Evolutionary conservation across 1,140 invertebrate species (phyloP).

Genomic region (Delia radicum): DNA sequence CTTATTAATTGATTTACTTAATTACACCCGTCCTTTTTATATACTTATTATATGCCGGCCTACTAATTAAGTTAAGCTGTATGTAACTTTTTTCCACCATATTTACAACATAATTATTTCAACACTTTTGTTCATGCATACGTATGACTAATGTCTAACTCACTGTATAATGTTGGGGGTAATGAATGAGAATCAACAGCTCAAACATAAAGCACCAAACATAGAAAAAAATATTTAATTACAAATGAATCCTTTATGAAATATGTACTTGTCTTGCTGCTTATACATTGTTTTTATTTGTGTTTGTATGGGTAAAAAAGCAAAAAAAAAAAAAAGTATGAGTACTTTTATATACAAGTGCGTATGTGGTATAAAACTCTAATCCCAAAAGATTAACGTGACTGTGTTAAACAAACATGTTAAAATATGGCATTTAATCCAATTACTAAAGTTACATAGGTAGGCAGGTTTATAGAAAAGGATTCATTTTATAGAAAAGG

Average conservation of each 20-base stretch:
- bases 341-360: background rate
- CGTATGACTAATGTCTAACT: background rate
- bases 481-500: no score
- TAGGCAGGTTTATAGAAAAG: background rate
- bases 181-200: constrained; percentile 4
- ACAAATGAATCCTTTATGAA: background rate
- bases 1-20: background rate
- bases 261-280: background rate
- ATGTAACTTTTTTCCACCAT: background rate
- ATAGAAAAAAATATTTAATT: background rate
- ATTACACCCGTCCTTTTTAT: constrained; percentile 1
- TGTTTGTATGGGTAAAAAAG: background rate
- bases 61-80: constrained; percentile 5
- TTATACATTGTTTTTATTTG: background rate
- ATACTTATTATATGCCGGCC: constrained; percentile 9
- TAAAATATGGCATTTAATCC: constrained; percentile 18
- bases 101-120: constrained; percentile 10
- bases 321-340: background rate
- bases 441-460: constrained; percentile 2
- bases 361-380: background rate
- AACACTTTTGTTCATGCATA: background rate
- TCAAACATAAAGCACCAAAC: background rate
- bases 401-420: constrained; percentile 18
- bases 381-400: constrained; percentile 19
- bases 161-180: background rate